Conservation (phyloP, 37 sponge, comb jelly and placozoan species). For the Ephydatia muelleri region DNA sequence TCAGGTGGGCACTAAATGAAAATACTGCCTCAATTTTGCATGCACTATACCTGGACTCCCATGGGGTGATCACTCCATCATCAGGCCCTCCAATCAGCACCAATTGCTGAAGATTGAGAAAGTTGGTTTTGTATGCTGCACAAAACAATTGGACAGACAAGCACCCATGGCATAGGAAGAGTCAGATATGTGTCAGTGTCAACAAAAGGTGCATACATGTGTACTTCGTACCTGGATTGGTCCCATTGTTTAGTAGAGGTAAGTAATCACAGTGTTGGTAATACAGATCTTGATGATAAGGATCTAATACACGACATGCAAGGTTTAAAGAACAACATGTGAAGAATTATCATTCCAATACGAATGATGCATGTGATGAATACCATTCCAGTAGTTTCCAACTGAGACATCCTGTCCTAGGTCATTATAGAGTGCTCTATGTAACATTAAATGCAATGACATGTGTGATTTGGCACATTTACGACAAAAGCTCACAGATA, state of each 20-base stretch:
- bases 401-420: conserved; percentile 60
- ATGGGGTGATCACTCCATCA: conserved; percentile 95
- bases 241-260: conserved; percentile 40
- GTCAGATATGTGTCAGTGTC: neutral
- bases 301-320: conserved; percentile 45
- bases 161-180: too few species aligned
- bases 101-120: conserved; percentile 59
- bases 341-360: conserved; percentile 7
- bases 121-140: conserved; percentile 61
- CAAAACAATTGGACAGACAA: neutral
- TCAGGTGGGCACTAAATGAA: too few species aligned
- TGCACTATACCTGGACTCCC: conserved; percentile 87
- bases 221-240: conserved; percentile 22
- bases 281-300: conserved; percentile 57
- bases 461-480: neutral
- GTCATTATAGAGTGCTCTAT: conserved; percentile 37
- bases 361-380: neutral
- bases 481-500: conserved; percentile 46
- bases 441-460: neutral
- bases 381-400: conserved; percentile 80
- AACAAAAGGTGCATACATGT: neutral
- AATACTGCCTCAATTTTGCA: too few species aligned
- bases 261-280: conserved; percentile 52
- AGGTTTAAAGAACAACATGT: neutral
- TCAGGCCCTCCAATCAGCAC: conserved; percentile 92